Percentiles rank a stretch among this genome's conserved stretches.
These are phyloP conservation scores for Seira ritae DNA, from an alignment of 2,888 invertebrate genomes.

Conservation along the genomic window DNA sequence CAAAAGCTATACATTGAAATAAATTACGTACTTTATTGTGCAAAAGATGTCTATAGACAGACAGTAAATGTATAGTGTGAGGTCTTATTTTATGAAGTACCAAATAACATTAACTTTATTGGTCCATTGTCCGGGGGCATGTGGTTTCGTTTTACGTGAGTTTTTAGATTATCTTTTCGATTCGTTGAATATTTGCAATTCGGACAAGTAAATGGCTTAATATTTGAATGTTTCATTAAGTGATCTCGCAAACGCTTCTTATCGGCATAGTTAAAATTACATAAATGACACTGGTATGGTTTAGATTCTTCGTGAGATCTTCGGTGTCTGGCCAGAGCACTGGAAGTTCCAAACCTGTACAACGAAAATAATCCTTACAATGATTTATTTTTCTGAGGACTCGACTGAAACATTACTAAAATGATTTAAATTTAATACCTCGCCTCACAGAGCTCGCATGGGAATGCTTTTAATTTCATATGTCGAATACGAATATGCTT, in stretches of 20 bases:
- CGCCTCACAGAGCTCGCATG: slow-evolving; percentile 72
- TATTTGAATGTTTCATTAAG: slow-evolving; percentile 73
- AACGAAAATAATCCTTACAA: slow-evolving; percentile 19
- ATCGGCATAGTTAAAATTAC: slow-evolving; percentile 74
- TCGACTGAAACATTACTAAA: no score
- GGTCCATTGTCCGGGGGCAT: slow-evolving; percentile 49
- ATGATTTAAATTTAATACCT: no score
- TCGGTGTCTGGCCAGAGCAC: slow-evolving; percentile 73
- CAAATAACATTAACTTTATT: no score
- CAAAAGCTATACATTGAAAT: no score
- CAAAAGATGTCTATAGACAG: no score
- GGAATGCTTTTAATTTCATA: slow-evolving; percentile 72
- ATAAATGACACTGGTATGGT: slow-evolving; percentile 73
- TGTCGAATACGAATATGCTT: slow-evolving; percentile 74
- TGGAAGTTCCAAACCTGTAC: slow-evolving; percentile 71
- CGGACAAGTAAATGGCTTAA: slow-evolving; percentile 73
- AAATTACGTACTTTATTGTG: no score
- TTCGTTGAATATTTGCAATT: slow-evolving; percentile 71
- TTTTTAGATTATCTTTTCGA: slow-evolving; percentile 71
- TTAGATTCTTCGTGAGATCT: slow-evolving; percentile 73
- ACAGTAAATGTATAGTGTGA: no score
- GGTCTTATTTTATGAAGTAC: no score
- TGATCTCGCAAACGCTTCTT: slow-evolving; percentile 74
- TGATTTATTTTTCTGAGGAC: no score
- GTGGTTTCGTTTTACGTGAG: slow-evolving; percentile 69